Evolutionary conservation across 2,888 invertebrate species (phyloP), one percentile per base, ranked within the genome.

Genomic region (Meiosimyza platycephala): DNA sequence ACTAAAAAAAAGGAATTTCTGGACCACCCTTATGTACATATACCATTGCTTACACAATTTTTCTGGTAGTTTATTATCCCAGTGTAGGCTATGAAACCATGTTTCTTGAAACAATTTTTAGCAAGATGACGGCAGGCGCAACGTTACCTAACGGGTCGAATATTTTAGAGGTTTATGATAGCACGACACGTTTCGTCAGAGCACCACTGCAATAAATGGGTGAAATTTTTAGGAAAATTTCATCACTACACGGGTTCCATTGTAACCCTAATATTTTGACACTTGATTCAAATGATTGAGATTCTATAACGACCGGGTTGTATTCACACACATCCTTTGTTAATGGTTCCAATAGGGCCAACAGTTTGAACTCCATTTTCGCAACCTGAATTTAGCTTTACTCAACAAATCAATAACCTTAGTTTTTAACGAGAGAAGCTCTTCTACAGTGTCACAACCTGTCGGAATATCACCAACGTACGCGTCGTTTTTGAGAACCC

Each of bases 261-360:
- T 73, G 51, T 40, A 70, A 13, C 1, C 70, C 65, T 47, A 66
- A 65, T 60, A 73, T 70, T 54, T 73, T 69, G 4, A 73, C 50
- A 18, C 55, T 63, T 62, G 52, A 60, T 57, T 71, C 63, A 47
- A 54, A 12, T 40, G 47, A 40, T 18, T 55, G 55, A 18, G 47
- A 16, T 51, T 71, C 33, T 6, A 72, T 64, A n/a, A 63, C n/a
- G 28, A 68, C 22, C 12, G 72, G 68, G 13, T 72, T 72, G 54
- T 54, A 67, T 50, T 72, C 72, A 62, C 57, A 62, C 13, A 68
- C n/a, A 4, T 72, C 67, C 18, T 54, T 55, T 33, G 68, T 62
- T n/a, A 72, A 40, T 13, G 52, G 51, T 16, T 66, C 59, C 22
- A 72, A 52, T 13, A 72, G 33, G 65, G 60, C 59, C 60, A 66